Evolutionary conservation across 2,797 vertebrate genomes (phyloP).

Genomic region (Calcarius lapponicus): DNA sequence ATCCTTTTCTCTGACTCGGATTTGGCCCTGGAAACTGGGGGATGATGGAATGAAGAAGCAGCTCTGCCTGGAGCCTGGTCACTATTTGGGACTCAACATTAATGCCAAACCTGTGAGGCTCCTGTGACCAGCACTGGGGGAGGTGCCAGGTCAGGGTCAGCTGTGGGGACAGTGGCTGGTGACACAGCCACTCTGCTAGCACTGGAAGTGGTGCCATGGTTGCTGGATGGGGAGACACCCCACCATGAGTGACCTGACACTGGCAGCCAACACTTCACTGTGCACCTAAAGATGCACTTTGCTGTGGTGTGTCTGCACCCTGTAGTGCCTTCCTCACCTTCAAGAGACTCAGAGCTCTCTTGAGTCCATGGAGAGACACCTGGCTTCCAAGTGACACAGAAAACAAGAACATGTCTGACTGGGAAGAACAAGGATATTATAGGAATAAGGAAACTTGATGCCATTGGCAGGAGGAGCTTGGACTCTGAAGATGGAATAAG

Average conservation of each 20-base stretch:
- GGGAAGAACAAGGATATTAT: background rate
- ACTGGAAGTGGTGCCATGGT: rapidly evolving
- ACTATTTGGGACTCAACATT: rapidly evolving
- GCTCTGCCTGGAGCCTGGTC: background rate
- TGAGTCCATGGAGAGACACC: background rate
- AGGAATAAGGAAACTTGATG: background rate
- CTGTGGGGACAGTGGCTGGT: background rate
- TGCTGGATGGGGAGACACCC: rapidly evolving
- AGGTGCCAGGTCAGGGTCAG: background rate
- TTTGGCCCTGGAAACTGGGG: constrained; percentile 28
- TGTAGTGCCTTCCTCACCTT: background rate
- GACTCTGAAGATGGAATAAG: background rate
- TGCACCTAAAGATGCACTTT: background rate
- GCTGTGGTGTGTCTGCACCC: rapidly evolving
- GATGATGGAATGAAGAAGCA: background rate
- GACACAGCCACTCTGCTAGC: rapidly evolving
- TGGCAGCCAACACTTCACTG: rapidly evolving
- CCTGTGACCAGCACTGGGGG: background rate
- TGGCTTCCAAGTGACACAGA: background rate
- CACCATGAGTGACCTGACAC: background rate
- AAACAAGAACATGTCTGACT: background rate
- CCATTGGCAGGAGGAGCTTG: background rate
- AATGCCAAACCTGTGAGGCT: background rate
- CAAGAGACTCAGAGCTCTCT: background rate
- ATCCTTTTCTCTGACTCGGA: constrained; percentile 34